Conservation (phyloP, 2,797 vertebrate species). For the Melanotaenia pygmaea region DNA sequence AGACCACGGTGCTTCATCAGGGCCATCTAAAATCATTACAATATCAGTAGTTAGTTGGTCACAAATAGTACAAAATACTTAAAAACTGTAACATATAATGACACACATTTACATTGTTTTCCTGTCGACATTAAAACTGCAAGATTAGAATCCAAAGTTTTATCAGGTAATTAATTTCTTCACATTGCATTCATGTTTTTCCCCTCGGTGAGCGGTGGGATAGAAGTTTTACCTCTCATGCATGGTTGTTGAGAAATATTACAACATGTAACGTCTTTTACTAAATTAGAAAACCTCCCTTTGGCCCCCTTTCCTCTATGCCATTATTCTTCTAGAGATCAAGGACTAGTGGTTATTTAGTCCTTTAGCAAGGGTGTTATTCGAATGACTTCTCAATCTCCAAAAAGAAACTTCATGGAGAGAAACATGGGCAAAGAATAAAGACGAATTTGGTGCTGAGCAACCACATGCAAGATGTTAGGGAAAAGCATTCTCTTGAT, state of each 20-base stretch:
- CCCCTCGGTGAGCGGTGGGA: no score
- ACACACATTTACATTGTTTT: neutral
- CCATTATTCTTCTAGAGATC: neutral
- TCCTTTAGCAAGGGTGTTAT: neutral
- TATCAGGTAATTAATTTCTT: neutral
- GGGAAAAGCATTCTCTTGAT: neutral
- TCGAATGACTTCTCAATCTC: neutral
- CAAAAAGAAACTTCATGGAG: neutral
- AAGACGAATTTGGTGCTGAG: neutral
- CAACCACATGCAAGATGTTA: conserved; percentile 8
- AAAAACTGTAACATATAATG: neutral
- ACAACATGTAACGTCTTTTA: no score
- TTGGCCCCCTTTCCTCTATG: neutral
- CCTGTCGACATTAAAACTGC: neutral
- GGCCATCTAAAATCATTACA: conserved; percentile 79
- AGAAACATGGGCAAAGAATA: neutral
- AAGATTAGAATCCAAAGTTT: neutral
- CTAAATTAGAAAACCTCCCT: neutral
- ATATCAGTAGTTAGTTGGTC: neutral
- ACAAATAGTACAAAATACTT: neutral
- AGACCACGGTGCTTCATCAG: conserved; percentile 86
- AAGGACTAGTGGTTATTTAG: neutral
- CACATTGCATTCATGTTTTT: neutral
- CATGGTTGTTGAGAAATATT: neutral
- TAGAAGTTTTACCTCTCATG: neutral